A percentile compares a stretch with the other conserved stretches of the same genome.
Evolutionary conservation across 2,888 invertebrate genomes (phyloP).

Genomic region (Drosophila mulleri): DNA sequence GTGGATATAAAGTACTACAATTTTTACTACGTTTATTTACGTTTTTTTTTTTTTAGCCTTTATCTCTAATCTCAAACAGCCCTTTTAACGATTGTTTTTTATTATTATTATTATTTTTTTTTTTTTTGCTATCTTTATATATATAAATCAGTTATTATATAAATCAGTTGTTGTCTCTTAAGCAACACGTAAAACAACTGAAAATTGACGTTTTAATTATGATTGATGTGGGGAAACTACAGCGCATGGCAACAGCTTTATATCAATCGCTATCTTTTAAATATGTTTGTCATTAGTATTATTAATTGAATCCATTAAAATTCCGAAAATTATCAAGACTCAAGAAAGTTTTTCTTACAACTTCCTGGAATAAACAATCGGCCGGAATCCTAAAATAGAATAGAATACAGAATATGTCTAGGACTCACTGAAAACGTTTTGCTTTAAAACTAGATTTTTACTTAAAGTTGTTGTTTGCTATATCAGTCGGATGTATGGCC

Average conservation of each 20-base stretch:
- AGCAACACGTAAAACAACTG: slow-evolving; percentile 3
- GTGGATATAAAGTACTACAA: too few relatives aligned
- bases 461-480: slow-evolving; percentile 7
- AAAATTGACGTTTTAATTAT: slow-evolving; percentile 7
- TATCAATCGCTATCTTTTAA: neutral
- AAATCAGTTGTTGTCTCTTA: neutral
- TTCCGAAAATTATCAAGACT: neutral
- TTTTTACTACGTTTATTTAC: too few relatives aligned
- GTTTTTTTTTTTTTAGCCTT: too few relatives aligned
- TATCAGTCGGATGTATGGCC: slow-evolving; percentile 30
- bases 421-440: neutral
- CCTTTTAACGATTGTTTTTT: neutral
- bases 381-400: neutral
- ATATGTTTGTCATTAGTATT: slow-evolving; percentile 1
- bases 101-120: neutral
- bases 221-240: slow-evolving; percentile 6
- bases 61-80: neutral
- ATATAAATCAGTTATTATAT: neutral
- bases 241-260: neutral
- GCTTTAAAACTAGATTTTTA: slow-evolving; percentile 1
- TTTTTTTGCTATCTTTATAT: neutral
- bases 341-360: too few relatives aligned
- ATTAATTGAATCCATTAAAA: neutral
- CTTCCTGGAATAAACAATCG: too few relatives aligned
- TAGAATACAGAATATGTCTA: neutral